Conservation (phyloP, 2,888 invertebrate genomes). For the Eupithecia pulchellata region DNA sequence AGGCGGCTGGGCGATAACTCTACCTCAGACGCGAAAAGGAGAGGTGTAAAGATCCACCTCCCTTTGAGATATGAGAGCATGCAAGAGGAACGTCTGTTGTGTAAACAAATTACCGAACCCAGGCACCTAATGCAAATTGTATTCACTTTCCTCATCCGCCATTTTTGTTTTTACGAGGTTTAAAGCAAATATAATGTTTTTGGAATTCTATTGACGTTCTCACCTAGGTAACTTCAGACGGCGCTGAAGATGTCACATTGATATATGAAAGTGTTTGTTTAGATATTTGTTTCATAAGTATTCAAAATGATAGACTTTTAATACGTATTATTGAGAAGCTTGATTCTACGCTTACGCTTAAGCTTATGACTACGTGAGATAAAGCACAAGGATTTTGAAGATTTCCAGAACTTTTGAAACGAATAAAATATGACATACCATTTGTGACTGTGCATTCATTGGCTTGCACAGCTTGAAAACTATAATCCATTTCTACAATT, state of each 20-base stretch:
- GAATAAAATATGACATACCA: not conserved
- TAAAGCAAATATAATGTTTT: slow-evolving; percentile 11
- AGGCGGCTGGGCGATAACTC: slow-evolving; percentile 30
- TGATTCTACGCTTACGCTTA: too few species aligned
- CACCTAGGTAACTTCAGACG: too few species aligned
- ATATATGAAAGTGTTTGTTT: too few species aligned
- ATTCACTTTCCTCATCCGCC: slow-evolving; percentile 21
- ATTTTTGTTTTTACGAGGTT: slow-evolving; percentile 18
- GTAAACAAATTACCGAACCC: slow-evolving; percentile 35
- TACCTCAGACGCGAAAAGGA: slow-evolving; percentile 30
- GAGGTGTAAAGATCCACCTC: slow-evolving; percentile 34
- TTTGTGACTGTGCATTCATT: not conserved
- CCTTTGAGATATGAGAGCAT: slow-evolving; percentile 36
- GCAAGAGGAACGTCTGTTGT: slow-evolving; percentile 22
- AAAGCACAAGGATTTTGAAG: not conserved
- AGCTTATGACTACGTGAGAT: too few species aligned
- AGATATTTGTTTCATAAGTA: too few species aligned
- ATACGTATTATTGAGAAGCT: too few species aligned
- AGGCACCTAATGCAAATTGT: slow-evolving; percentile 29
- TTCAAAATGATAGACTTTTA: too few species aligned
- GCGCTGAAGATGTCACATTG: too few species aligned
- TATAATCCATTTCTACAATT: not conserved
- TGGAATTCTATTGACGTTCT: slow-evolving; percentile 1
- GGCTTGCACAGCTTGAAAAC: not conserved
- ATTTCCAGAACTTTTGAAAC: not conserved